These are phyloP conservation scores for Myioborus melanocephalus DNA, from an alignment of 2,797 vertebrate genomes.

Conservation along the genomic window DNA sequence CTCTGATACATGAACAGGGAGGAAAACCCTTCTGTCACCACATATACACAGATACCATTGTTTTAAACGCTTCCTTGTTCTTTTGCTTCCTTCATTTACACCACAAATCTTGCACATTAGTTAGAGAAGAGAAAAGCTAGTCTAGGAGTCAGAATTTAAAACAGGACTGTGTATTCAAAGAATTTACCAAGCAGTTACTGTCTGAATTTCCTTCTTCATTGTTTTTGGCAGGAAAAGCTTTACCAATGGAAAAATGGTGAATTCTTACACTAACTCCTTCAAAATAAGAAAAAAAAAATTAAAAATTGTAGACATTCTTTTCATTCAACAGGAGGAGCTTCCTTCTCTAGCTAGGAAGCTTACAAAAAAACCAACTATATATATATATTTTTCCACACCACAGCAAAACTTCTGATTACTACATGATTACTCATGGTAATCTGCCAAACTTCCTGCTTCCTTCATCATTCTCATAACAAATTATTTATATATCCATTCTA, in stretches of 20 bases:
- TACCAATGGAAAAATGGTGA: background rate
- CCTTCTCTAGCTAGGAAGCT: background rate
- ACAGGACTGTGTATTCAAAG: background rate
- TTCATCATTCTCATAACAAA: background rate
- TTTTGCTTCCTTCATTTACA: background rate
- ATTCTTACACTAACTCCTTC: background rate
- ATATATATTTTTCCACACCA: background rate
- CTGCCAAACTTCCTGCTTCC: background rate
- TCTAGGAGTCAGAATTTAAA: background rate
- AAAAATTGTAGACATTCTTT: background rate
- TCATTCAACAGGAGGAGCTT: background rate
- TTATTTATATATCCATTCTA: background rate
- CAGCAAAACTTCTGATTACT: background rate
- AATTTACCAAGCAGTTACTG: background rate
- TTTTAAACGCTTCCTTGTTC: background rate
- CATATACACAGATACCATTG: background rate
- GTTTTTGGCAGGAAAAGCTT: background rate
- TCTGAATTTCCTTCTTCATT: background rate
- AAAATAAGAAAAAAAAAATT: background rate
- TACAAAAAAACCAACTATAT: background rate
- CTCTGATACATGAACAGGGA: background rate
- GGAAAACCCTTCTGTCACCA: background rate
- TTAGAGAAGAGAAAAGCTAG: background rate
- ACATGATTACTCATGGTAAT: background rate
- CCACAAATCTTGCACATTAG: background rate